Evolutionary conservation across 2,113 vertebrate genomes (phyloP), one percentile per base, ranked within the genome.

Genomic region (Emydocephalus ijimae): DNA sequence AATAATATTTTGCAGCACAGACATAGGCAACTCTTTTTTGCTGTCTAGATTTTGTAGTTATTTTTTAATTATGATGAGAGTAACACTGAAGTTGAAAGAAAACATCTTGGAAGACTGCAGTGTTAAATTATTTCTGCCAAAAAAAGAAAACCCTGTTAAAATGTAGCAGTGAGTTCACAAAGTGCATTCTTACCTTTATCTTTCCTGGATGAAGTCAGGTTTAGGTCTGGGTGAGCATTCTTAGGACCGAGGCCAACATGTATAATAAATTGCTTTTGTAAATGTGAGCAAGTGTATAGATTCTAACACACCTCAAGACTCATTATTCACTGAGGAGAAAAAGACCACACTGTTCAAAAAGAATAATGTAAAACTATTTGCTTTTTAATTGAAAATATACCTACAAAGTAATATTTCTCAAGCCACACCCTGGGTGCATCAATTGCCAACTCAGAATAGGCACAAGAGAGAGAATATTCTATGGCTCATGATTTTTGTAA

Each of bases 321-420:
- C 57, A 20, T 90, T 54, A 64, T 52, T 18, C 56, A 64, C 74
- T 18, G 20, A 3, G 45, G 26, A 18, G 48, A n/a, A 26, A 87
- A 85, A 90, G 1, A 55, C 23, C 93, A 93, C 93, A 95, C 92
- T 89, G 20, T 92, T 90, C 50, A 64, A 95, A 85, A 93, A 12
- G 21, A 93, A 95, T 96, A 95, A 97, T 98, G 97, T 97, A 97
- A 98, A 98, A 97, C 97, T 98, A 98, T 96, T 97, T 81, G 74
- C 34, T 97, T 96, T 97, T 97, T 98, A 98, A 98, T 98, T 98
- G 97, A 98, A 98, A 98, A 98, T 97, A 97, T 97, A 97, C 96
- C 98, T 98, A 98, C 98, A 98, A 97, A 97, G 98, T 97, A 96
- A 96, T 93, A 94, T 94, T 96, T 96, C 93, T 96, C 96, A 96